Conservation (phyloP, 2,113 vertebrate species). For the Pteropus alecto region DNA sequence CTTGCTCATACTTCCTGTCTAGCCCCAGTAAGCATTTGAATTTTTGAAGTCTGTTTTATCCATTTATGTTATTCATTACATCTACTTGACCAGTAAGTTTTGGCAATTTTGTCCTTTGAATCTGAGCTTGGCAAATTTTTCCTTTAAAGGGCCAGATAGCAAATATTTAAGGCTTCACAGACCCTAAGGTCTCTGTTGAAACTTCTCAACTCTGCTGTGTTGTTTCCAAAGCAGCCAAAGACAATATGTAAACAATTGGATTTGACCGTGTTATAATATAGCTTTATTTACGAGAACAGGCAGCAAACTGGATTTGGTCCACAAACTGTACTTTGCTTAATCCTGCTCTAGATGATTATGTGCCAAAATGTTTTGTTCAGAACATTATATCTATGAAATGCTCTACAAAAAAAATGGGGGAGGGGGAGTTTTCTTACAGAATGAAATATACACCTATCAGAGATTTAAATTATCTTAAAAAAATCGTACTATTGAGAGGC, state of each 20-base stretch:
- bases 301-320: neutral
- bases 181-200: neutral
- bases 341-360: neutral
- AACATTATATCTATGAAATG: neutral
- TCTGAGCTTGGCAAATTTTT: neutral
- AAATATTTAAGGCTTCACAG: neutral
- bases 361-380: neutral
- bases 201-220: neutral
- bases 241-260: neutral
- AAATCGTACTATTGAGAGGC: neutral
- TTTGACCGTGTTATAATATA: neutral
- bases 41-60: neutral
- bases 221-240: too few relatives aligned
- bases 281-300: neutral
- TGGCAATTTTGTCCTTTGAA: neutral
- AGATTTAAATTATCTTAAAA: neutral
- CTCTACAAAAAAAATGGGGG: neutral
- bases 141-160: neutral
- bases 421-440: neutral
- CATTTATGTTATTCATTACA: neutral
- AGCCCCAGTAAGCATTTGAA: neutral
- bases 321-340: neutral
- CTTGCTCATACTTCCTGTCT: neutral
- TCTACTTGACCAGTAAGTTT: neutral
- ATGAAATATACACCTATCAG: neutral